Evolutionary conservation across 2,888 invertebrate species (phyloP), one percentile per base, ranked within the genome.

Genomic region (Melanotus villosus): DNA sequence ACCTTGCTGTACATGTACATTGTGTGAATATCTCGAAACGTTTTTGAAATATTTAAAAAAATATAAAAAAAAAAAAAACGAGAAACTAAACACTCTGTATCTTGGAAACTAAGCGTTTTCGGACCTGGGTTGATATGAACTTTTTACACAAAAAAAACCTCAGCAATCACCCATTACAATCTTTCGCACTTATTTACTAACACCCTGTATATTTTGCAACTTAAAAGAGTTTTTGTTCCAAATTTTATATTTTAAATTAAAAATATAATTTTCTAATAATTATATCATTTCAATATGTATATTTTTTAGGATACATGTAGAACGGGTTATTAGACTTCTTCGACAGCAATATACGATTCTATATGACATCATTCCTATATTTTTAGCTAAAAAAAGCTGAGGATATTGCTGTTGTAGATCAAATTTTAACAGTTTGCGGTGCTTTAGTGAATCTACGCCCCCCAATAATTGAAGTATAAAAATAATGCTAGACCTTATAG

Each of bases 301-400:
- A 32, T 32, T 32, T 32, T 32, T 32, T 9, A 32, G 41, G 14
- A 41, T 41, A 5, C 41, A 18, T 14, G 41, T 60, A 2, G 60
- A 60, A 45, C 60, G 45, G 5, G 60, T 45, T 1, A 60, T 60
- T 45, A 45, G 60, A 7, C 3, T 26, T 12, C 16, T 60, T 12
- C 6, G 45, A 2, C 60, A 45, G 18, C 43, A 60, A 41, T 41
- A 41, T 7, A 41, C 41, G 14, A 41, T 41, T 1, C 41, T 41
- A 5, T 14, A 41, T n/a, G 32, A n/a, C n/a, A n/a, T n/a, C n/a
- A n/a, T n/a, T n/a, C n/a, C n/a, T n/a, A n/a, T n/a, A n/a, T n/a
- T n/a, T n/a, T n/a, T n/a, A n/a, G 7, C 1, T 1, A 32, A 32
- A 32, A 9, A 32, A 32, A 1, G 1, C 2, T 5, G 2, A 5